These are phyloP conservation scores for Pristionchus arcanus DNA, from an alignment of 2,888 invertebrate genomes.

Conservation along the genomic window DNA sequence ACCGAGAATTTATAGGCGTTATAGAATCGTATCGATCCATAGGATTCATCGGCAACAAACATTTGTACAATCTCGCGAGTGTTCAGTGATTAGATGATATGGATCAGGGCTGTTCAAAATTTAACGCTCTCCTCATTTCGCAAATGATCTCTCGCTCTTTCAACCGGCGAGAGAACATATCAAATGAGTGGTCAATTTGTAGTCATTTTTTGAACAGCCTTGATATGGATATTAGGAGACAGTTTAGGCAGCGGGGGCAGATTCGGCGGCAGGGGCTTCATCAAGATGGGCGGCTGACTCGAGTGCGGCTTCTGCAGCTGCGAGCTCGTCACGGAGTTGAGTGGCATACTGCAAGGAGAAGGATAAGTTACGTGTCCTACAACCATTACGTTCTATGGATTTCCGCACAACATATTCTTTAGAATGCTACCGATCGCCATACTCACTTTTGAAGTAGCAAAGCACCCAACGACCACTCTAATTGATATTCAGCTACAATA, in stretches of 20 bases:
- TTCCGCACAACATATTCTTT: too few species aligned
- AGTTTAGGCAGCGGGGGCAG: slow-evolving; percentile 35
- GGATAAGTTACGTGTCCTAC: not conserved
- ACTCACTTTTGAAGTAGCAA: not conserved
- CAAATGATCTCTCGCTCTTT: too few species aligned
- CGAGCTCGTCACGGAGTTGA: slow-evolving; percentile 46
- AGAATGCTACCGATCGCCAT: not conserved
- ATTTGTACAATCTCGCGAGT: slow-evolving; percentile 36
- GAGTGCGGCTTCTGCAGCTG: slow-evolving; percentile 43
- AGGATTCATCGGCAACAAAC: slow-evolving; percentile 38
- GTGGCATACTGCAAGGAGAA: slow-evolving; percentile 30
- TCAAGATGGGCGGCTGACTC: slow-evolving; percentile 6
- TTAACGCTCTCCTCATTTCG: too few species aligned
- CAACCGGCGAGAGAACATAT: too few species aligned
- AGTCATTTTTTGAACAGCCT: too few species aligned
- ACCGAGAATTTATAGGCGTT: too few species aligned
- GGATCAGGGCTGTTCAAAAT: too few species aligned
- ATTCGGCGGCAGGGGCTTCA: not conserved
- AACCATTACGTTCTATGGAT: not conserved
- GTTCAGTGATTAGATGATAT: not conserved
- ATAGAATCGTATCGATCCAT: slow-evolving; percentile 48
- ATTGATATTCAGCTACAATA: too few species aligned
- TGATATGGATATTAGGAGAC: not conserved
- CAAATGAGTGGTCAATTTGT: too few species aligned
- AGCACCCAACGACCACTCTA: too few species aligned